phyloP scores from a whole-genome alignment of 2,888 invertebrate genomes.

The Notodonta ziczac region DNA sequence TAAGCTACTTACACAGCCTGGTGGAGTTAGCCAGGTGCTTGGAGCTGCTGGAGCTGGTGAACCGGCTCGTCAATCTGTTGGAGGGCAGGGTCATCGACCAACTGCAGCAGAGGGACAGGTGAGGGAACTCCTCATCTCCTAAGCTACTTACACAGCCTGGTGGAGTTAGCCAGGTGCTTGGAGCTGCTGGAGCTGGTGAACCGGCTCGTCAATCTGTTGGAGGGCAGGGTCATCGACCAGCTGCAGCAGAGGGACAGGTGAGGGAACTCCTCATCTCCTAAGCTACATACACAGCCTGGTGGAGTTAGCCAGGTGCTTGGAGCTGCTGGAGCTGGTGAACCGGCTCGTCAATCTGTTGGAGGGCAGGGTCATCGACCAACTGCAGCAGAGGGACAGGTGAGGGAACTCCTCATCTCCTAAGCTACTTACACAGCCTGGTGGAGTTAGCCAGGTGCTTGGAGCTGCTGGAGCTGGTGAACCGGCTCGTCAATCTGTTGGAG shows the following conservation, averaged over 20 bases:
- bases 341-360: slow-evolving; percentile 81
- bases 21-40: slow-evolving; percentile 92
- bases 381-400: background rate
- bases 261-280: slow-evolving; percentile 91
- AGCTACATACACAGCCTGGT: slow-evolving; percentile 96
- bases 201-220: slow-evolving; percentile 81
- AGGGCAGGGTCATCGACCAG: background rate
- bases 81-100: background rate
- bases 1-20: slow-evolving; percentile 94
- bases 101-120: background rate
- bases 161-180: slow-evolving; percentile 91
- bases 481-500: slow-evolving; percentile 78
- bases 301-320: slow-evolving; percentile 91
- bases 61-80: slow-evolving; percentile 84
- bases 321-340: slow-evolving; percentile 95
- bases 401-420: slow-evolving; percentile 92
- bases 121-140: too few relatives aligned
- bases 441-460: slow-evolving; percentile 92
- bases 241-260: background rate
- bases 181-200: slow-evolving; percentile 95
- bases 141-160: slow-evolving; percentile 95
- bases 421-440: slow-evolving; percentile 96
- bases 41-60: slow-evolving; percentile 94
- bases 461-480: slow-evolving; percentile 95
- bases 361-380: background rate